Base-by-base conservation (phyloP, 2,113 vertebrate species). In the Sturnira hondurensis region DNA sequence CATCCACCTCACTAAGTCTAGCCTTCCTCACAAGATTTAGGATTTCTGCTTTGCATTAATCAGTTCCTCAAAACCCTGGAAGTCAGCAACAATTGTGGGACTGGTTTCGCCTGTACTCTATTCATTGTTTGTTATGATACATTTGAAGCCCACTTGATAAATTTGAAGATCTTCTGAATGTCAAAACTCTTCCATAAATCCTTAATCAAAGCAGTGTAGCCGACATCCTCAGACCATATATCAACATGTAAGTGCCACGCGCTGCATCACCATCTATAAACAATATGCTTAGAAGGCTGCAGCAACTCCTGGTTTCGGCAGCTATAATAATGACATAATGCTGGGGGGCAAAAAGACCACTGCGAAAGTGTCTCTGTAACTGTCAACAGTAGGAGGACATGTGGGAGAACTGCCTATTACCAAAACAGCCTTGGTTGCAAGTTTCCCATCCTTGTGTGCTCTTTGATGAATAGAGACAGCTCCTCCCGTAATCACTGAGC, bases 131-230 rank as follows among this genome's bases (percentile, higher is more conserved):
- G 94, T 96, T 95, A 80, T 93, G 94, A 95, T 94, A 96, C 93
- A 43, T 95, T 91, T 86, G 91, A 97, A 93, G 82, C 20, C 43
- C 82, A 41, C 43, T 2, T 95, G 93, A 97, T 92, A 89, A 95
- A 96, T 83, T 3, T 56, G 33, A 81, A 97, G 97, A 93, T 68
- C 89, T 97, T 94, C 95, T 67, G 77, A 96, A 91, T 71, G 97
- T 95, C 95, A 96, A 97, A 78, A 91, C 86, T 89, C 67, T 91
- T 81, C 86, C 68, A 84, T 96, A 93, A 96, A 96, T 97, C 91
- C 89, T 87, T 56, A 43, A 24, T 50, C 2, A 14, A 68, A 56
- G 77, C 58, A 41, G 38, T 16, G 61, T 45, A 91, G 65, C 71
- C 43, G 7, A 54, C 56, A 86, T 58, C 91, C 45, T 94, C 91